phyloP scores from a whole-genome alignment of 2,888 invertebrate genomes.

The Ceratothoa steindachneri region DNA sequence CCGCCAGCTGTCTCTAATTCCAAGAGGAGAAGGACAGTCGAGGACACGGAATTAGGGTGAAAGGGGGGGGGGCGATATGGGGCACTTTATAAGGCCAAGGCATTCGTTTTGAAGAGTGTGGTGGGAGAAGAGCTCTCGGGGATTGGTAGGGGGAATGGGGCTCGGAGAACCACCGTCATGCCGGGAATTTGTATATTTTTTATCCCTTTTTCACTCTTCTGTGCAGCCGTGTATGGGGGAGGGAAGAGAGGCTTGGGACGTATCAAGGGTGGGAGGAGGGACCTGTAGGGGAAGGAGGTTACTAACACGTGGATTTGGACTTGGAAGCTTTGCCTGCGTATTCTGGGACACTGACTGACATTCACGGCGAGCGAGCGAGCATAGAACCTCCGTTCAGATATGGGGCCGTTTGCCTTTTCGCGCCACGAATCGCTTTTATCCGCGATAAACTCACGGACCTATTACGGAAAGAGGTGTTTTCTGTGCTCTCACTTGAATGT shows the following conservation, averaged over 20 bases:
- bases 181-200: conserved; percentile 4
- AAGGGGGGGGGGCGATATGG: not conserved
- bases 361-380: not conserved
- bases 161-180: conserved; percentile 3
- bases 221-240: not conserved
- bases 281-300: not conserved
- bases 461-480: too few relatives aligned
- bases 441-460: too few relatives aligned
- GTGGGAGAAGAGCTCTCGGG: not conserved
- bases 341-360: conserved; percentile 10
- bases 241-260: not conserved
- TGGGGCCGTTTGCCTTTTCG: too few relatives aligned
- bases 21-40: too few relatives aligned
- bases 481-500: too few relatives aligned
- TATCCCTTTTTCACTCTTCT: not conserved
- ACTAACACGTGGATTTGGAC: conserved; percentile 7
- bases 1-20: not conserved
- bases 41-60: not conserved
- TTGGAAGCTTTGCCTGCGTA: not conserved
- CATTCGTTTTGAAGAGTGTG: not conserved
- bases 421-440: too few relatives aligned
- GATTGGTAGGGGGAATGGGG: not conserved
- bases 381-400: too few relatives aligned
- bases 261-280: not conserved
- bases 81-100: not conserved